These are phyloP conservation scores for Spisula solida DNA, from an alignment of 2,888 invertebrate genomes.

Conservation along the genomic window DNA sequence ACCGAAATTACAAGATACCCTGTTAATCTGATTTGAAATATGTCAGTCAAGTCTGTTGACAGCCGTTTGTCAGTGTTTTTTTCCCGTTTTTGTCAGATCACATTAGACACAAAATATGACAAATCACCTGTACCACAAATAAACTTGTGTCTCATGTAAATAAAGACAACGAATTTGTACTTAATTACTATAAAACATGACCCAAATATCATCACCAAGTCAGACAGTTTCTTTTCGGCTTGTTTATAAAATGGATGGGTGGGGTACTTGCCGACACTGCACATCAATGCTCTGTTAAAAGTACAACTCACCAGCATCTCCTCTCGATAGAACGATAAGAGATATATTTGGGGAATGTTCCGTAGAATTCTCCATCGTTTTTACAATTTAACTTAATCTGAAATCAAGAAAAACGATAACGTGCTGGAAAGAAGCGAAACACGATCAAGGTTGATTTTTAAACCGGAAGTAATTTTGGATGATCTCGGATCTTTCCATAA, in stretches of 20 bases:
- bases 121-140: too few species aligned
- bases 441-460: conserved; percentile 18
- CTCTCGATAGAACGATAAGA: neutral
- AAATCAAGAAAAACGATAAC: neutral
- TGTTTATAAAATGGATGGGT: neutral
- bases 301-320: neutral
- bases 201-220: too few species aligned
- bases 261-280: neutral
- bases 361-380: neutral
- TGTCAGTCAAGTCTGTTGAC: too few species aligned
- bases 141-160: too few species aligned
- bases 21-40: too few species aligned
- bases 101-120: too few species aligned
- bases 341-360: neutral
- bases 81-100: too few species aligned
- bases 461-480: conserved; percentile 6
- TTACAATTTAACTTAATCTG: neutral
- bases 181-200: too few species aligned
- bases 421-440: neutral
- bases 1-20: too few species aligned
- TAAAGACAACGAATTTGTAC: too few species aligned
- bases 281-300: neutral
- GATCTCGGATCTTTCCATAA: neutral
- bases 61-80: too few species aligned
- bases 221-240: neutral